Evolutionary conservation across 2,113 vertebrate species (phyloP).

Genomic region (Patagioenas fasciata): DNA sequence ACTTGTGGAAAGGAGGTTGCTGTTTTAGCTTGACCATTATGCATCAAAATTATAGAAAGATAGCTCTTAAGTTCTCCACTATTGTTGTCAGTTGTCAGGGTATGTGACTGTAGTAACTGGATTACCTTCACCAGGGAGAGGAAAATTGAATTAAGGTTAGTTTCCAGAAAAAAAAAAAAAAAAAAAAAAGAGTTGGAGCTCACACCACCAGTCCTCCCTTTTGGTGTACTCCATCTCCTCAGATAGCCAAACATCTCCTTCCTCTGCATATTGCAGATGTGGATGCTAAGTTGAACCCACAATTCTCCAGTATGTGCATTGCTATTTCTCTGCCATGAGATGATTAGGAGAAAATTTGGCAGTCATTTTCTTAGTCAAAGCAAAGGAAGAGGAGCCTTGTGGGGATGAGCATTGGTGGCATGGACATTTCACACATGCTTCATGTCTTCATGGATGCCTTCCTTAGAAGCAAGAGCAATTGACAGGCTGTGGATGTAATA

Average conservation of each 20-base stretch:
- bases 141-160: neutral
- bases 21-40: neutral
- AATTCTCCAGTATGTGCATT: neutral
- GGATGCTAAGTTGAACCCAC: fast-evolving
- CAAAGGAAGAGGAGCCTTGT: neutral
- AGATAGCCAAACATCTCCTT: neutral
- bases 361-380: neutral
- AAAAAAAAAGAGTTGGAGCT: neutral
- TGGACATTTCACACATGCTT: neutral
- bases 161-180: neutral
- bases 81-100: neutral
- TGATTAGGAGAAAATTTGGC: neutral
- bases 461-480: neutral
- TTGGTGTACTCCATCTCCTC: neutral
- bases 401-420: neutral
- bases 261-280: neutral
- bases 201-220: neutral
- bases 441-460: neutral
- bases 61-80: neutral
- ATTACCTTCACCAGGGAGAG: neutral
- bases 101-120: neutral
- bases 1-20: neutral
- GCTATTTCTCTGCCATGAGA: neutral
- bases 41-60: neutral
- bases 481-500: neutral